These are phyloP conservation scores for Hirtodrosophila alboralis DNA, from an alignment of 2,888 invertebrate genomes.

Conservation along the genomic window DNA sequence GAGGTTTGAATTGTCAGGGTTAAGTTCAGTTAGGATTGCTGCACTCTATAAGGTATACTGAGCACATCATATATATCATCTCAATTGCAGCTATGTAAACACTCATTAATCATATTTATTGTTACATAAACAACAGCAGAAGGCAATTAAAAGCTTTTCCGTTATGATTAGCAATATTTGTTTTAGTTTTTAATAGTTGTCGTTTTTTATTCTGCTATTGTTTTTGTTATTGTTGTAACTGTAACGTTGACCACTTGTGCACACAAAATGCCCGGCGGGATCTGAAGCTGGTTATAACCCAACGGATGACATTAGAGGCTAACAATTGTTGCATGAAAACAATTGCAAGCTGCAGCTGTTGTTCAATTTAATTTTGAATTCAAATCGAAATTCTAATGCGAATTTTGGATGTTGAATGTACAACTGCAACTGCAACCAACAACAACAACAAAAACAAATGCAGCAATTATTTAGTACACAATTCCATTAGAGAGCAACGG, in stretches of 20 bases:
- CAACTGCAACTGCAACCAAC: not conserved
- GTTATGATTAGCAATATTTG: conserved; percentile 33
- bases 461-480: conserved; percentile 21
- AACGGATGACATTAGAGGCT: conserved; percentile 21
- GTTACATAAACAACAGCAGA: conserved; percentile 50
- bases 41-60: not conserved
- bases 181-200: conserved; percentile 14
- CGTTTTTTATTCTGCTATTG: conserved; percentile 4
- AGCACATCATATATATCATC: conserved; percentile 17
- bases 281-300: conserved; percentile 23
- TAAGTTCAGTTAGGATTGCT: conserved; percentile 13
- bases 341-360: conserved; percentile 14
- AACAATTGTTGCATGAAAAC: conserved; percentile 32
- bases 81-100: conserved; percentile 34
- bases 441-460: not conserved
- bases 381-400: conserved; percentile 1
- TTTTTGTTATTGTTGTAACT: conserved; percentile 22
- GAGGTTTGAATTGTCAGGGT: not conserved
- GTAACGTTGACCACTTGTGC: conserved; percentile 51
- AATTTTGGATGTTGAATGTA: not conserved
- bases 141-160: conserved; percentile 67
- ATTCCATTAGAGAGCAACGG: conserved; percentile 24
- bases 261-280: conserved; percentile 36
- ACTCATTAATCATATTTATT: conserved; percentile 52
- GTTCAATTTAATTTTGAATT: conserved; percentile 30